Conservation (phyloP, 2,888 invertebrate species). For the Seladonia tumulorum region DNA sequence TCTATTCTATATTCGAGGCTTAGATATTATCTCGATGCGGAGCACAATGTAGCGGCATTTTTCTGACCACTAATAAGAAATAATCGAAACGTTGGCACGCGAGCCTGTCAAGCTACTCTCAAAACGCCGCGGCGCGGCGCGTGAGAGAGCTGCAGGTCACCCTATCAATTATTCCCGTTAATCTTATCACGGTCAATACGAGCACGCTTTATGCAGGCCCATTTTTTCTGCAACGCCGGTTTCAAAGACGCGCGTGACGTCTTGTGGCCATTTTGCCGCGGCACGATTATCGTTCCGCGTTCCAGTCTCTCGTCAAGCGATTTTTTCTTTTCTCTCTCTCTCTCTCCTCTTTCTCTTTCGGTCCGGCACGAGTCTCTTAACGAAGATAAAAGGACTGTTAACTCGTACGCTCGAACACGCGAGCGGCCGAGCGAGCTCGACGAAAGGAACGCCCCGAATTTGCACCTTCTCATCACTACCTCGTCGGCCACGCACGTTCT, state of each 20-base stretch:
- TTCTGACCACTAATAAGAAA: conserved; percentile 10
- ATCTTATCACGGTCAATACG: conserved; percentile 39
- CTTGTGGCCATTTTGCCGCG: conserved; percentile 32
- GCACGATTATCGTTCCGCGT: conserved; percentile 60
- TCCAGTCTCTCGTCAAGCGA: conserved; percentile 41
- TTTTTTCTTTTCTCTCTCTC: conserved; percentile 29
- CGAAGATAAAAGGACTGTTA: conserved; percentile 59
- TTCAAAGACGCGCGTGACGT: conserved; percentile 38
- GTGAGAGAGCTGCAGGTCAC: not conserved
- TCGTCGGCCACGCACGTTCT: conserved; percentile 35
- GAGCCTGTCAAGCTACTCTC: conserved; percentile 18
- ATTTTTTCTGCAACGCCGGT: conserved; percentile 19
- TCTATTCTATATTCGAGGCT: not conserved
- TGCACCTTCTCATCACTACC: conserved; percentile 37
- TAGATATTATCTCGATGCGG: not conserved
- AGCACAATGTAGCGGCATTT: conserved; percentile 18
- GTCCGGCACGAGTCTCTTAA: conserved; percentile 59
- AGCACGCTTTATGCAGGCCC: not conserved
- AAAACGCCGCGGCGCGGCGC: conserved; percentile 23
- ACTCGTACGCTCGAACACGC: conserved; percentile 53
- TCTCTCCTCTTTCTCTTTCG: not conserved
- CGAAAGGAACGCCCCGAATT: conserved; percentile 55
- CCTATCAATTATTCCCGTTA: conserved; percentile 50
- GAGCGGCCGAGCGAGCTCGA: conserved; percentile 14
- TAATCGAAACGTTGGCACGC: conserved; percentile 19